Conservation (phyloP, 2,797 vertebrate species). For the Phylloscopus collybita region DNA sequence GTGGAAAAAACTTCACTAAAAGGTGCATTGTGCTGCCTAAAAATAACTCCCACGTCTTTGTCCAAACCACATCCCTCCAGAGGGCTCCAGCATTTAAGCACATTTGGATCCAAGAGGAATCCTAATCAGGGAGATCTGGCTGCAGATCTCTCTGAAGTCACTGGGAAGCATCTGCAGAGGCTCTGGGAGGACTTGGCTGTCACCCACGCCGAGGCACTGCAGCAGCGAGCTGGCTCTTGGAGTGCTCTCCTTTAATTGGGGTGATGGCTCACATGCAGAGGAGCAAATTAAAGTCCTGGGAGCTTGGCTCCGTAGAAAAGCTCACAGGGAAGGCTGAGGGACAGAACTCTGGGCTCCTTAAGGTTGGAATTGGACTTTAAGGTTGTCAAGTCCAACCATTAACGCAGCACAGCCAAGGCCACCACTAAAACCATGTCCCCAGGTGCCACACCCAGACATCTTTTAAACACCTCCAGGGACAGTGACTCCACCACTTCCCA, state of each 20-base stretch:
- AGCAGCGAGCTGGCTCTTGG: not conserved
- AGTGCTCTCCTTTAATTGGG: not conserved
- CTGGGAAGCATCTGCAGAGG: not conserved
- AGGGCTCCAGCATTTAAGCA: conserved; percentile 26
- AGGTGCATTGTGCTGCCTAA: conserved; percentile 59
- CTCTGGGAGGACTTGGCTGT: not conserved
- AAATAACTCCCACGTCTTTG: conserved; percentile 42
- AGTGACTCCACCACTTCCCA: not conserved
- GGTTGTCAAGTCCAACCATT: rapidly evolving
- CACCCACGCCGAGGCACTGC: not conserved
- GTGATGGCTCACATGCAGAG: not conserved
- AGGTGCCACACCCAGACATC: rapidly evolving
- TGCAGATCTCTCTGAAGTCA: conserved; percentile 6
- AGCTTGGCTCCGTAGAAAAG: not conserved
- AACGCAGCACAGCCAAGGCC: not conserved
- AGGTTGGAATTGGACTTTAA: not conserved
- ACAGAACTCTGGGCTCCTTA: not conserved
- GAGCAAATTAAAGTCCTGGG: not conserved
- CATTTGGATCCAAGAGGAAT: conserved; percentile 41
- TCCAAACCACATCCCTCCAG: conserved; percentile 58
- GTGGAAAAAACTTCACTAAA: conserved; percentile 66
- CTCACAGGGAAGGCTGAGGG: not conserved
- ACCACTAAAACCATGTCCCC: not conserved
- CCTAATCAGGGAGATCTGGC: conserved; percentile 18
- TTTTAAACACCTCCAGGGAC: not conserved